Evolutionary conservation across 2,113 vertebrate species (phyloP).

Genomic region (Eurypyga helias): DNA sequence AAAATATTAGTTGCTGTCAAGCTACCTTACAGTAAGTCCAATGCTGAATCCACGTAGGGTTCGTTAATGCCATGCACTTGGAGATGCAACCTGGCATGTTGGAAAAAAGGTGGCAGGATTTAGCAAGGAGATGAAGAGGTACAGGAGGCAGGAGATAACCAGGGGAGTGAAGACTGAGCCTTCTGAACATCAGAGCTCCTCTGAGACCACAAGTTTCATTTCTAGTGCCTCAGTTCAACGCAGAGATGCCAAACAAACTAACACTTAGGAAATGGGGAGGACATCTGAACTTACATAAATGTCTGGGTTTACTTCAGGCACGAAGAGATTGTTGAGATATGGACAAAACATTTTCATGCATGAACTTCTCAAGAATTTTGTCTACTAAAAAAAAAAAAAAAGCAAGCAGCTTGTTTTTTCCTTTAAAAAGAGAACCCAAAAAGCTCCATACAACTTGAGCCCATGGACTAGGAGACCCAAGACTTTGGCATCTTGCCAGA

Average conservation of each 20-base stretch:
- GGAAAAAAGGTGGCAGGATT: slow-evolving; percentile 20
- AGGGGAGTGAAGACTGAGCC: background rate
- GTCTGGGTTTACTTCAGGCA: background rate
- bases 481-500: slow-evolving; percentile 32
- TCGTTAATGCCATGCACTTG: background rate
- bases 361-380: background rate
- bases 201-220: background rate
- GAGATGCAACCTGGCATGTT: slow-evolving; percentile 17
- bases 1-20: slow-evolving; percentile 48
- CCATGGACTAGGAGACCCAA: background rate
- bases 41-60: background rate
- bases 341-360: background rate
- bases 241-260: background rate
- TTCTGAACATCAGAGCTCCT: slow-evolving; percentile 7
- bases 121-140: background rate
- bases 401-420: background rate
- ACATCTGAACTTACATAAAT: background rate
- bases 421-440: background rate
- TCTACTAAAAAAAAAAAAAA: background rate
- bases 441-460: background rate
- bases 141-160: background rate
- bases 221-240: background rate
- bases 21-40: background rate
- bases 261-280: background rate
- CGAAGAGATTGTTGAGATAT: background rate